Evolutionary conservation across 2,797 vertebrate genomes (phyloP).

Genomic region (Petrocephalus sullivani): DNA sequence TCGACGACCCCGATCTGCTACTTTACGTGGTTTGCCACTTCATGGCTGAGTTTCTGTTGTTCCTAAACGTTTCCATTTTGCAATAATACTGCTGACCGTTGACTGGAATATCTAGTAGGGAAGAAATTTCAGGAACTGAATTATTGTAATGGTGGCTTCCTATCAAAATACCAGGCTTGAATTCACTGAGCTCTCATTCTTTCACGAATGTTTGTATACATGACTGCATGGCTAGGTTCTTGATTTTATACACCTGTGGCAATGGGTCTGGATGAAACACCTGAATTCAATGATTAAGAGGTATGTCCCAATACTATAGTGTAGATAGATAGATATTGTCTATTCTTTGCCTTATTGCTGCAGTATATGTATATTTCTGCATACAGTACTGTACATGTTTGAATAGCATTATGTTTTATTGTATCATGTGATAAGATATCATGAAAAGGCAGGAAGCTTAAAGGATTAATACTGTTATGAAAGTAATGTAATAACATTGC

Average conservation of each 20-base stretch:
- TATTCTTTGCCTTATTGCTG: background rate
- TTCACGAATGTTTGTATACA: background rate
- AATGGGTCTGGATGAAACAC: background rate
- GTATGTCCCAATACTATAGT: background rate
- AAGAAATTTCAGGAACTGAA: background rate
- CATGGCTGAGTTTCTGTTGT: background rate
- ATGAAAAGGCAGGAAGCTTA: background rate
- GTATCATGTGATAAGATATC: background rate
- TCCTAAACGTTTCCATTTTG: background rate
- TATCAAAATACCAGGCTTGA: background rate
- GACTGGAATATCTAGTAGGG: background rate
- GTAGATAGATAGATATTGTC: background rate
- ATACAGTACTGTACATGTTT: background rate
- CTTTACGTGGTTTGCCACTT: background rate
- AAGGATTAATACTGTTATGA: slow-evolving; percentile 2
- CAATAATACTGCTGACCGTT: background rate
- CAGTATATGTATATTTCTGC: background rate
- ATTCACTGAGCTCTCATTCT: background rate
- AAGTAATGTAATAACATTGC: background rate
- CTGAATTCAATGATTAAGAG: background rate
- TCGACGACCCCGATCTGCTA: background rate
- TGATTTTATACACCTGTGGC: background rate
- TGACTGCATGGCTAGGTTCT: background rate
- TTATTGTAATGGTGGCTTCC: background rate
- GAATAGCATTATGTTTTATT: background rate